A percentile compares a stretch with the other conserved stretches of the same genome.
phyloP scores from a whole-genome alignment of 92 coral and sea anemone species.

The Ricordea florida region DNA sequence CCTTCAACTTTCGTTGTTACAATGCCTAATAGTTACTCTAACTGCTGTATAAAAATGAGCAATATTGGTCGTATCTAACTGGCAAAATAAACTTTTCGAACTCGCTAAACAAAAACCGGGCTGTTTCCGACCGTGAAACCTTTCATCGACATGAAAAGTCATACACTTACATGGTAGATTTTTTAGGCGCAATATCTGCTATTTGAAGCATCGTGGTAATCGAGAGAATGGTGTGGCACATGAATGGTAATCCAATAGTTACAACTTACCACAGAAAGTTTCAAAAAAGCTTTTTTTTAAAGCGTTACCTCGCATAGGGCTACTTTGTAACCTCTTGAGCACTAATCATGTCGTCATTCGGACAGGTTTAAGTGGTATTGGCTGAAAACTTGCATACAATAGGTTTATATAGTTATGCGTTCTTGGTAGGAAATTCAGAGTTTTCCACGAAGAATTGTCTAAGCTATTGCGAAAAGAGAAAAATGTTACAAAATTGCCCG shows the following conservation, averaged over 20 bases:
- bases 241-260: not conserved
- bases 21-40: too few species aligned
- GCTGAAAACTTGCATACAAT: not conserved
- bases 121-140: too few species aligned
- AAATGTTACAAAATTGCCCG: not conserved
- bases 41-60: too few species aligned
- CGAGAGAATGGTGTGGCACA: conserved; percentile 1
- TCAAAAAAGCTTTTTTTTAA: not conserved
- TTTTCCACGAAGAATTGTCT: not conserved
- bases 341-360: not conserved
- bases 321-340: not conserved
- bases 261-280: not conserved
- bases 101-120: not conserved
- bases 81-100: not conserved
- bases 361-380: not conserved
- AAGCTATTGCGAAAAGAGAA: not conserved
- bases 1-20: not conserved
- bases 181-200: not conserved
- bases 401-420: not conserved
- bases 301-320: not conserved
- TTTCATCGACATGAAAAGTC: not conserved
- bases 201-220: not conserved
- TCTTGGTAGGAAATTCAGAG: not conserved
- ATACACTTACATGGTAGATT: not conserved
- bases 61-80: not conserved